Evolutionary conservation across 2,797 vertebrate genomes (phyloP), one percentile per base, ranked within the genome.

Genomic region (Cuculus canorus): DNA sequence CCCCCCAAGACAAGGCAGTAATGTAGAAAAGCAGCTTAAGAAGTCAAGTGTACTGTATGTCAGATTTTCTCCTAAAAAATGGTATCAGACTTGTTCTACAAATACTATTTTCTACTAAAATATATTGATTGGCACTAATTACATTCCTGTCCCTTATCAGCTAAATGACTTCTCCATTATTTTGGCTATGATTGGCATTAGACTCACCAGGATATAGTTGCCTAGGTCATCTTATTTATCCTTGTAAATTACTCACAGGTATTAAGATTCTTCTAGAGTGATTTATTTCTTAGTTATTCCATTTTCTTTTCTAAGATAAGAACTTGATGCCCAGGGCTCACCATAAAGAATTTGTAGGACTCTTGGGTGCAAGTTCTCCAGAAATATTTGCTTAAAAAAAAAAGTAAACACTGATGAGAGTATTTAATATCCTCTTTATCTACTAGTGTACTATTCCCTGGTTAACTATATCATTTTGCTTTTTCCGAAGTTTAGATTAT

Each of bases 41-140:
- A 35, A 47, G 8, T 41, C 27, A 77, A 25, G 11, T 0, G 0
- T 60, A 28, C 63, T 9, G 4, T 75, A 45, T 18, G 15, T 50
- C 8, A 82, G 32, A 16, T 1, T 75, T 60, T 57, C 8, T 72
- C 28, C 18, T 63, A 81, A 86, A 76, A 85, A 45, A 17, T 11
- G 1, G 64, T 57, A 77, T 72, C 22, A 47, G n/a, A 13, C 19
- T 65, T 85, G 5, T 56, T 63, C 11, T 68, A 39, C 14, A n/a
- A 24, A 15, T 6, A 22, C 7, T 69, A 7, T 68, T 89, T 71
- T 72, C 7, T 76, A 18, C 33, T 41, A 37, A 39, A 93, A 68
- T 2, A 19, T 43, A 8, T 24, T 84, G 32, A 45, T 35, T 53
- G 9, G 7, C 19, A 65, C 22, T 57, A 78, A 68, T 48, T 84